Evolutionary conservation across 2,888 invertebrate genomes (phyloP).

Genomic region (Lymantria dispar): DNA sequence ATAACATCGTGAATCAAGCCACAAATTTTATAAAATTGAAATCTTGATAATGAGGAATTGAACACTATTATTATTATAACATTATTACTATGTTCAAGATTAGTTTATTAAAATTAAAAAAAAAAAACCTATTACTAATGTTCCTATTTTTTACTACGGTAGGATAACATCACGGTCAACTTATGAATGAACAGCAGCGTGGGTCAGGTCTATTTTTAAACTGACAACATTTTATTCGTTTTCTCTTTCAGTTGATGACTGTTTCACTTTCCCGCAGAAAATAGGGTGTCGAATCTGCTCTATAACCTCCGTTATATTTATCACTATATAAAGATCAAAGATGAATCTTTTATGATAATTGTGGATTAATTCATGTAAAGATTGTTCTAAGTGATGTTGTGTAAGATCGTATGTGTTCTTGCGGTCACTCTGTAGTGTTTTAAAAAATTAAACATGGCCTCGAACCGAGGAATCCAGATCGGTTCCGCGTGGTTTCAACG

Average conservation of each 20-base stretch:
- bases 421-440: constrained; percentile 79
- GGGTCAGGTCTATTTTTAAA: constrained; percentile 41
- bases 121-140: too few species aligned
- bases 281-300: constrained; percentile 83
- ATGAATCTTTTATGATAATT: constrained; percentile 88
- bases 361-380: constrained; percentile 83
- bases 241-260: constrained; percentile 76
- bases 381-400: constrained; percentile 81
- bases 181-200: constrained; percentile 46
- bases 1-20: too few species aligned
- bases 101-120: too few species aligned
- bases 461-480: constrained; percentile 95
- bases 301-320: constrained; percentile 81
- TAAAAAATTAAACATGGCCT: constrained; percentile 89
- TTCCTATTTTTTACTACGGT: too few species aligned
- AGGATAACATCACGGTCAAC: not conserved
- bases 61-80: too few species aligned
- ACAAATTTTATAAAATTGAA: too few species aligned
- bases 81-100: too few species aligned
- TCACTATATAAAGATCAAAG: constrained; percentile 79
- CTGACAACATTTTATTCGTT: constrained; percentile 66
- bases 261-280: constrained; percentile 83
- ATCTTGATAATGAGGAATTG: too few species aligned
- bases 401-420: constrained; percentile 79
- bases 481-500: constrained; percentile 99